Conservation (phyloP, 2,113 vertebrate species). For the Corydoras maculifer region DNA sequence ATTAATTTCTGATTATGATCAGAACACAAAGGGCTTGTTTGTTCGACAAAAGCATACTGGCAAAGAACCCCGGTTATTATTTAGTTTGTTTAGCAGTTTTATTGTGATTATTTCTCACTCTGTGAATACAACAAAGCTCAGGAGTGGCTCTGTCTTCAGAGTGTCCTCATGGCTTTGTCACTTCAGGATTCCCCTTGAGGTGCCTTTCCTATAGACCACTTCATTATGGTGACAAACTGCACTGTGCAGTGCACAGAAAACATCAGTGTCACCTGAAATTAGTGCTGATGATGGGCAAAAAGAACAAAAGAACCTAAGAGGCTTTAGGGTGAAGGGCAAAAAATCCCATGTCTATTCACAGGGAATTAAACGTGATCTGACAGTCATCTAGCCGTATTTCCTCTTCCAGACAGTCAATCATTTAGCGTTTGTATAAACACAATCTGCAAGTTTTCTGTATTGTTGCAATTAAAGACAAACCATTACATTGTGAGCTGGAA, state of each 20-base stretch:
- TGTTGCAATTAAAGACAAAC: too few species aligned
- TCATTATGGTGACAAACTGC: constrained; percentile 37
- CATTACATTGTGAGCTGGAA: too few species aligned
- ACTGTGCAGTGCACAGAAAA: constrained; percentile 12
- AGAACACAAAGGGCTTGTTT: constrained; percentile 20
- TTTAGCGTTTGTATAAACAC: neutral
- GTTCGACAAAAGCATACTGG: neutral
- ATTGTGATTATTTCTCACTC: neutral
- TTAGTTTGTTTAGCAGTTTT: neutral
- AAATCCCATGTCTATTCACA: constrained; percentile 3
- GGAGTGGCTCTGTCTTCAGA: constrained; percentile 21
- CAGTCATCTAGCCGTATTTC: constrained; percentile 22
- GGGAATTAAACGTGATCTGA: constrained; percentile 13
- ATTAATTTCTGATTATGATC: constrained; percentile 26
- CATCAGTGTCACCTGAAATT: constrained; percentile 25
- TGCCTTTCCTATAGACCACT: constrained; percentile 24
- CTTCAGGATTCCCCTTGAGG: constrained; percentile 28
- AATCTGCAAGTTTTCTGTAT: too few species aligned
- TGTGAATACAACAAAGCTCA: neutral
- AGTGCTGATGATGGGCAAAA: constrained; percentile 3
- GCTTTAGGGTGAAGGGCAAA: constrained; percentile 7
- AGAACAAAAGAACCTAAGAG: constrained; percentile 24
- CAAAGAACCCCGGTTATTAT: neutral
- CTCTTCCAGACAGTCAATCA: constrained; percentile 17
- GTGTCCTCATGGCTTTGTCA: constrained; percentile 21